These are phyloP conservation scores for Tipula lateralis DNA, from an alignment of 2,888 invertebrate species.

Conservation along the genomic window DNA sequence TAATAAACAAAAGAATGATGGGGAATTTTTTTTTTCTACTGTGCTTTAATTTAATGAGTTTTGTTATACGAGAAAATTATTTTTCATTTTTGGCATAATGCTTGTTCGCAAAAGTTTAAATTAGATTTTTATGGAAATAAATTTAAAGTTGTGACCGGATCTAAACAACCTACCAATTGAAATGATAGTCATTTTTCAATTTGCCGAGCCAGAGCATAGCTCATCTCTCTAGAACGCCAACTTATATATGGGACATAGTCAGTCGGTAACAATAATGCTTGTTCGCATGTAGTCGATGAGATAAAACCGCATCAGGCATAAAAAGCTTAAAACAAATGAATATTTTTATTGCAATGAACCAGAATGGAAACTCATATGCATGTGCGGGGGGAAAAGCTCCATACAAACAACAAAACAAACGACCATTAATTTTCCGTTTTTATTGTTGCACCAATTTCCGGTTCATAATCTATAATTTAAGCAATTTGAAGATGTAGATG, in stretches of 20 bases:
- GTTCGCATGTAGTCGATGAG: too few relatives aligned
- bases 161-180: background rate
- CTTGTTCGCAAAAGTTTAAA: background rate
- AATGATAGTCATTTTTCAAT: background rate
- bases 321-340: background rate
- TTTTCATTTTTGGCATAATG: background rate
- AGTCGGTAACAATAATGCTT: too few relatives aligned
- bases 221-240: too few relatives aligned
- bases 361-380: background rate
- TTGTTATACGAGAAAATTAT: background rate
- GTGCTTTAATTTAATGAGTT: constrained; percentile 3
- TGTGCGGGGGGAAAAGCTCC: background rate
- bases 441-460: constrained; percentile 30
- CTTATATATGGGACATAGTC: too few relatives aligned
- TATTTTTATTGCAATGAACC: background rate
- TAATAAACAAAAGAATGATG: background rate
- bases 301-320: too few relatives aligned
- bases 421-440: background rate
- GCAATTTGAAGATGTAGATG: constrained; percentile 3
- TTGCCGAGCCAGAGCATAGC: background rate
- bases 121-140: constrained; percentile 19
- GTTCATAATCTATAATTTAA: constrained; percentile 27
- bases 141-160: background rate
- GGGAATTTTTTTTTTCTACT: background rate
- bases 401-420: background rate